These are phyloP conservation scores for Struthio camelus DNA, from an alignment of 2,113 vertebrate species.

Conservation along the genomic window DNA sequence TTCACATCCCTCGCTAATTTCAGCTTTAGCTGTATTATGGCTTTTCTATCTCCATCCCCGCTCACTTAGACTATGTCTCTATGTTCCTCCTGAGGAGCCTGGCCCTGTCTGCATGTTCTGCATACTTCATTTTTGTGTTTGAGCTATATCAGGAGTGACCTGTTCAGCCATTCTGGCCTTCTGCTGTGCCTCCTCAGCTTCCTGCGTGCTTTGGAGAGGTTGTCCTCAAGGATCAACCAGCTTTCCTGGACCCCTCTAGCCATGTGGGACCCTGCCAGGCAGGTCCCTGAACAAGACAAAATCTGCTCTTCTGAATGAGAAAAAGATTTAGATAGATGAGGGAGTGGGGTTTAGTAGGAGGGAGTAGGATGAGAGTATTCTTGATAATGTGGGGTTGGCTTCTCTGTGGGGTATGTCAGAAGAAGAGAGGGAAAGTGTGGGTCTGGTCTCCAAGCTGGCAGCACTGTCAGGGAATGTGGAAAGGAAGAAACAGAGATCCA, in stretches of 20 bases:
- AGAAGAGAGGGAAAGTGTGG: not conserved
- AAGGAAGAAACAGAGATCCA: not conserved
- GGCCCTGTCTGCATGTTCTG: not conserved
- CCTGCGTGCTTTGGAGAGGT: not conserved
- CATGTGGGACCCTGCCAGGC: not conserved
- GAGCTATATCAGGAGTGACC: not conserved
- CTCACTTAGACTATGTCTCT: not conserved
- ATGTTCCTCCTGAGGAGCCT: not conserved
- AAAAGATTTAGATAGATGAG: not conserved
- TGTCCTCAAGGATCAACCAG: not conserved
- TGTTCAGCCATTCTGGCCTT: not conserved
- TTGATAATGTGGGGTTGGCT: not conserved
- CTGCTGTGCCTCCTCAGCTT: not conserved
- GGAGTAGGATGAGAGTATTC: not conserved
- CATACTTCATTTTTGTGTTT: not conserved
- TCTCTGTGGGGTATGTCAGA: not conserved
- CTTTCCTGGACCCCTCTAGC: not conserved
- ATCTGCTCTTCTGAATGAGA: not conserved
- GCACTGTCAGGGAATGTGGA: not conserved
- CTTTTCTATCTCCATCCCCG: not conserved
- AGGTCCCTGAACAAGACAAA: not conserved
- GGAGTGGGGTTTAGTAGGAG: too few relatives aligned
- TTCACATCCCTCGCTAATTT: not conserved
- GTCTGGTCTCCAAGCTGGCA: not conserved
- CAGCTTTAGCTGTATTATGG: not conserved